Evolutionary conservation across 2,888 invertebrate species (phyloP).

Genomic region (Hypomecis punctinalis): DNA sequence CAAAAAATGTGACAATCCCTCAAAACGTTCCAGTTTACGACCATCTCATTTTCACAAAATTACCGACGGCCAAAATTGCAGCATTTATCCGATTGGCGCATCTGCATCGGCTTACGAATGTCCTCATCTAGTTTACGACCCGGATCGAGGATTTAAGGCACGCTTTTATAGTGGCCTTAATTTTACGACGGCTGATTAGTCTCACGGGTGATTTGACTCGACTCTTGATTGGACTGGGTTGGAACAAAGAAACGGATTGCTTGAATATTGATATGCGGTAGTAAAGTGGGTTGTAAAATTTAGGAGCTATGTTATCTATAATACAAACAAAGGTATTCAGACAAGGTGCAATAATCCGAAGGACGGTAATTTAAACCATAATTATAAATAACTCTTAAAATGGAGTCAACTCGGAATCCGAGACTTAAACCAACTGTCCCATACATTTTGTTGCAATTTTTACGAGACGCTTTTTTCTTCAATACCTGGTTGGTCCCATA

Average conservation of each 20-base stretch:
- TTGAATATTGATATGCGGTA: slow-evolving; percentile 40
- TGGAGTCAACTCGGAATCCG: too few relatives aligned
- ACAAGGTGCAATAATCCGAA: too few relatives aligned
- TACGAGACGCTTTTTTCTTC: too few relatives aligned
- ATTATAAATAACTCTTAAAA: too few relatives aligned
- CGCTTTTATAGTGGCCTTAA: slow-evolving; percentile 65
- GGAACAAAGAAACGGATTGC: slow-evolving; percentile 25
- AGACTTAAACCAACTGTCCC: too few relatives aligned
- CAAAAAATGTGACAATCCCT: slow-evolving; percentile 28
- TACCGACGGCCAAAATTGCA: slow-evolving; percentile 55
- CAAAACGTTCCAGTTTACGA: slow-evolving; percentile 36
- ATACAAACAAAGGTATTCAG: too few relatives aligned
- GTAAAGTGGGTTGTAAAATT: slow-evolving; percentile 3
- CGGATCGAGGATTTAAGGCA: slow-evolving; percentile 55
- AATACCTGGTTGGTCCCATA: too few relatives aligned
- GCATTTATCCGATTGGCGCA: slow-evolving; percentile 61
- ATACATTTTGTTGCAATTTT: too few relatives aligned
- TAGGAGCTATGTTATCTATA: background rate
- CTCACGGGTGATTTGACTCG: slow-evolving; percentile 36
- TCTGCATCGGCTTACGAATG: slow-evolving; percentile 65
- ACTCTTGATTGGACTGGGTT: slow-evolving; percentile 37
- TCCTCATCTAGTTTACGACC: slow-evolving; percentile 68
- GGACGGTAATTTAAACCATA: too few relatives aligned
- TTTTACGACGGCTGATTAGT: slow-evolving; percentile 66
- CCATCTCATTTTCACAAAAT: slow-evolving; percentile 56